These are phyloP conservation scores for Alca torda DNA, from an alignment of 2,797 vertebrate genomes.

Conservation along the genomic window DNA sequence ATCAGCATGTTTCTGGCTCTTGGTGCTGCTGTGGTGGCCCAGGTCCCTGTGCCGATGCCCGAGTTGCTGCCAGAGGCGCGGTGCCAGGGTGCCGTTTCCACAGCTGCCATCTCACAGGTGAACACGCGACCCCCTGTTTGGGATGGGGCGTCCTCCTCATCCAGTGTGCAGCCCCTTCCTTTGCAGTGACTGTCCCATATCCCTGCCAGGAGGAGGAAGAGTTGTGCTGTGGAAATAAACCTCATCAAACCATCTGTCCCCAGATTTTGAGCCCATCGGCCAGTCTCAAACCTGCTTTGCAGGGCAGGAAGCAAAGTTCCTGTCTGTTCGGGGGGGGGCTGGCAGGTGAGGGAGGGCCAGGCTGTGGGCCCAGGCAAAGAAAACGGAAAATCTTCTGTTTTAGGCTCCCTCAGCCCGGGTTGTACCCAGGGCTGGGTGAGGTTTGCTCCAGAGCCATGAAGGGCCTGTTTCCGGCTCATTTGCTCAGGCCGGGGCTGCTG, in stretches of 20 bases:
- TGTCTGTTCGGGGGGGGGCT: not conserved
- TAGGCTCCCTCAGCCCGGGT: not conserved
- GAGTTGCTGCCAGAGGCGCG: not conserved
- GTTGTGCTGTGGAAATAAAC: not conserved
- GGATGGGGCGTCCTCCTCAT: fast-evolving
- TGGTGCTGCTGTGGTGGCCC: not conserved
- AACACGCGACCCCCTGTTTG: fast-evolving
- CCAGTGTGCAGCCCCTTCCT: not conserved
- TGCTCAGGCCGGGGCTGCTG: not conserved
- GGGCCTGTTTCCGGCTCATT: not conserved
- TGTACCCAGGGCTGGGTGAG: fast-evolving
- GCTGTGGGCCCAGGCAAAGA: not conserved
- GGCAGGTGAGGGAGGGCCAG: not conserved
- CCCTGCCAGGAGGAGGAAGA: fast-evolving
- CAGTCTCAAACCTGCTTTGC: not conserved
- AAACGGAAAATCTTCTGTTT: not conserved
- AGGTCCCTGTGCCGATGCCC: fast-evolving
- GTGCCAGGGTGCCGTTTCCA: not conserved
- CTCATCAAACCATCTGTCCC: fast-evolving
- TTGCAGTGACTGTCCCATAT: fast-evolving
- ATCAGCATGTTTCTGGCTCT: fast-evolving
- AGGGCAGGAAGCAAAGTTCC: not conserved
- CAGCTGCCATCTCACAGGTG: not conserved
- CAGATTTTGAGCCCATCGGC: not conserved
- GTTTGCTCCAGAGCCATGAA: not conserved